Base-by-base conservation (phyloP, 2,888 invertebrate species). In the Diachrysia chrysitis region DNA sequence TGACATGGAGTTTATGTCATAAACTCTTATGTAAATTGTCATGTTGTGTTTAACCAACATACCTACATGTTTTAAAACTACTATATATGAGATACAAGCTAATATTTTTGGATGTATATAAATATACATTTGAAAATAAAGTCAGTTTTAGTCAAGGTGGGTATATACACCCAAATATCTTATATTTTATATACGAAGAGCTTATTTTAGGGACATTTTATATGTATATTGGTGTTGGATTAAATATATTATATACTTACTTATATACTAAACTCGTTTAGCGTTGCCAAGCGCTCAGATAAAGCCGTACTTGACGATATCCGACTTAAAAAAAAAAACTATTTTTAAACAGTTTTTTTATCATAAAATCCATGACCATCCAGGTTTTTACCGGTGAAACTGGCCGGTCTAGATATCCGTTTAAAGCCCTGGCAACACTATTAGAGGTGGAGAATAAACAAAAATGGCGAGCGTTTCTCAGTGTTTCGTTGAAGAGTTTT, bases 141-240 rank as follows among this genome's bases (percentile, higher is more conserved):
- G 59, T 59, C 58, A 56, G 73, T 62, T 61, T 23, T 16, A 61
- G 53, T 60, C 56, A 23, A 35, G 61, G 53, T 55, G 42, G 37
- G 68, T 62, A n/a, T 58, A 62, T 56, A 58, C 16, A 48, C 14
- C 58, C 58, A 46, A 73, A 25, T 48, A 17, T 56, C 58, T 61
- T 48, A 42, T 9, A 54, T 42, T 59, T 62, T 53, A 78, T 35
- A 62, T 37, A 53, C 5, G 32, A 55, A 62, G 53, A 35, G 53
- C 71, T 63, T 58, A 79, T 10, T 42, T 66, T 71, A 64, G 72
- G 72, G 79, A 76, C 63, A 62, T 64, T 75, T 76, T 64, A 69
- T 42, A 10, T 51, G 12, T 68, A 61, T 67, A 67, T 75, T 75
- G 74, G 74, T 75, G 74, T 75, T 75, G 55, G 46, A 35, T 74